A percentile compares a stretch with the other conserved stretches of the same genome.
Conservation (phyloP, 2,797 vertebrate genomes). For the Chelmon rostratus region DNA sequence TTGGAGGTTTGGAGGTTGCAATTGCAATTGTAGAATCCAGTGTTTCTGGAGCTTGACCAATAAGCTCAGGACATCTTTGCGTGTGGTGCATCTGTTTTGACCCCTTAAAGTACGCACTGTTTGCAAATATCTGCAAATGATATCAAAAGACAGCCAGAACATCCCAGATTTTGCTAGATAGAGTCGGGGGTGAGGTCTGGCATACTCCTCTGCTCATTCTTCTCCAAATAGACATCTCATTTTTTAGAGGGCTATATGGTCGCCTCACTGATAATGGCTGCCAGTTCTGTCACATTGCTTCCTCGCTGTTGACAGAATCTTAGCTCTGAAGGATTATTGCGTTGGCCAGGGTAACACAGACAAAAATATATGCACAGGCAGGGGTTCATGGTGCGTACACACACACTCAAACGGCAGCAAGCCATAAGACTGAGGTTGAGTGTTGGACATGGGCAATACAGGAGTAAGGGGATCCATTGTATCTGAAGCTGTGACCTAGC, state of each 20-base stretch:
- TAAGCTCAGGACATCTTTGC: not conserved
- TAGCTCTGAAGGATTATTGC: constrained; percentile 53
- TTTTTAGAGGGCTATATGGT: constrained; percentile 33
- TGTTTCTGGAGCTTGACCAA: not conserved
- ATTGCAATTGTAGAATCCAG: not conserved
- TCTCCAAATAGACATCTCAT: constrained; percentile 32
- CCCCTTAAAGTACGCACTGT: not conserved
- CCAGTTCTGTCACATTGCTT: constrained; percentile 54
- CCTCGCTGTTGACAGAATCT: constrained; percentile 57
- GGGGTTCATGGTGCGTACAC: not conserved
- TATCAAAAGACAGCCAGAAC: not conserved
- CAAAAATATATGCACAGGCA: constrained; percentile 32
- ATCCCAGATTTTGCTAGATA: constrained; percentile 12
- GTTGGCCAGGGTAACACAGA: constrained; percentile 9
- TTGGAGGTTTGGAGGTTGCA: too few relatives aligned
- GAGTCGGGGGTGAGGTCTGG: constrained; percentile 22
- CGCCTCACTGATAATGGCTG: constrained; percentile 56
- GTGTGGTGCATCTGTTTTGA: not conserved
- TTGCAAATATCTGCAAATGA: constrained; percentile 18
- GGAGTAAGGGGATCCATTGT: constrained; percentile 59
- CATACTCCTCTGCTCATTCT: constrained; percentile 11
- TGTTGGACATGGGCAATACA: constrained; percentile 49
- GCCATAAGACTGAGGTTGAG: constrained; percentile 44
- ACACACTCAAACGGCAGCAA: constrained; percentile 32
- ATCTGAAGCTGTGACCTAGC: constrained; percentile 67